Percentiles rank a stretch among this genome's conserved stretches.
Conservation (phyloP, 1,140 invertebrate species). For the Scaptomyza hsui region DNA sequence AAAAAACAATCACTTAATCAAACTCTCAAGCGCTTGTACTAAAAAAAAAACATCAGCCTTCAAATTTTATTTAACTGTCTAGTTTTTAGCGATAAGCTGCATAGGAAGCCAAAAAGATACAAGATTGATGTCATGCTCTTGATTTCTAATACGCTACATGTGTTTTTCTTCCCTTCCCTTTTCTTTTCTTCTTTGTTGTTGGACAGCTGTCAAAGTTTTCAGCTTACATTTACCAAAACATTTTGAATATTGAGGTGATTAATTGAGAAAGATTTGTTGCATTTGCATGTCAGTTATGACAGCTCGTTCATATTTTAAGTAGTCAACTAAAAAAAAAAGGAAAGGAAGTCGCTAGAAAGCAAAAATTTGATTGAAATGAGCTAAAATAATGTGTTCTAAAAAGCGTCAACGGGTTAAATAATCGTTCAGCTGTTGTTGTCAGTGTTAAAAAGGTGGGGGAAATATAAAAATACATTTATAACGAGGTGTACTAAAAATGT, state of each 20-base stretch:
- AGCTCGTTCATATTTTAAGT: slow-evolving; percentile 7
- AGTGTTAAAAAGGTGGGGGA: neutral
- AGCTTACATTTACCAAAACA: slow-evolving; percentile 29
- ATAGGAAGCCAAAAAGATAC: slow-evolving; percentile 34
- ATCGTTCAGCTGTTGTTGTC: slow-evolving; percentile 38
- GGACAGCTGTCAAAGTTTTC: slow-evolving; percentile 44
- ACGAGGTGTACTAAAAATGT: slow-evolving; percentile 1
- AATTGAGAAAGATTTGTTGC: slow-evolving; percentile 53
- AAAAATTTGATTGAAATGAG: slow-evolving; percentile 25
- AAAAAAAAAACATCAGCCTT: slow-evolving; percentile 15
- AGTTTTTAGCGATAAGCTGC: slow-evolving; percentile 33
- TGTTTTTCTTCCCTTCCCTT: slow-evolving; percentile 7
- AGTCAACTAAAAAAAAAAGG: neutral
- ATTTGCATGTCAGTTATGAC: slow-evolving; percentile 47
- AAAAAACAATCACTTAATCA: slow-evolving; percentile 4
- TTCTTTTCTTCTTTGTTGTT: neutral
- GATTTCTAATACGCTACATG: slow-evolving; percentile 21
- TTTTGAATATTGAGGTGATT: slow-evolving; percentile 43
- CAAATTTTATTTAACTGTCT: slow-evolving; percentile 12
- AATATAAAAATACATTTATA: neutral
- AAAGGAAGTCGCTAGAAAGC: slow-evolving; percentile 42
- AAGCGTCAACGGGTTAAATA: slow-evolving; percentile 38
- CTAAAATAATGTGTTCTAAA: slow-evolving; percentile 37
- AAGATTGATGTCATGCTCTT: slow-evolving; percentile 55
- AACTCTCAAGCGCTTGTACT: slow-evolving; percentile 3